Base-by-base conservation (phyloP, 2,797 vertebrate species). In the Takifugu rubripes region DNA sequence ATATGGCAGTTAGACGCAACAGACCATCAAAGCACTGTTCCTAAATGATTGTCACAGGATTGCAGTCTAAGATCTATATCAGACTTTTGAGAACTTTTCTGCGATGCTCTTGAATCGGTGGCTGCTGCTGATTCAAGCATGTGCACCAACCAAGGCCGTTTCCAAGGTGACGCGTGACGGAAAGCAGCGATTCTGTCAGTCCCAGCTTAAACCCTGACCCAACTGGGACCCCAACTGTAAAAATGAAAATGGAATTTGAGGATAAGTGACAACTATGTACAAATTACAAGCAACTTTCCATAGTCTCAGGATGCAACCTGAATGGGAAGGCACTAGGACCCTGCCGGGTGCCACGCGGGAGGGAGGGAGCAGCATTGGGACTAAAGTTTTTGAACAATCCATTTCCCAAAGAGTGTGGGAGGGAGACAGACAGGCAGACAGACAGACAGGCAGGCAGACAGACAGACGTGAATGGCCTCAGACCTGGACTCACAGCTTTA, bases 361-460 rank as follows among this genome's bases (percentile, higher is more conserved):
- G 82, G 82, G 84, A 83, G 81, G 85, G 84, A 80, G 75, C 56
- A 85, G 84, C 79, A 56, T 77, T 79, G 77, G 75, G 82, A 81
- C 75, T 81, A 83, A 92, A 92, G 79, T 92, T 92, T 90, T 80
- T 78, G 81, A 91, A 88, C 87, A 89, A 90, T 87, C 87, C 85
- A 86, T 89, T 90, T 90, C 79, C 81, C 78, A 87, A 83, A 84
- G 86, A 90, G 83, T 83, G 84, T 81, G 83, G 82, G 83, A 88
- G 84, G 71, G 78, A 84, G 85, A 78, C 72, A 84, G 77, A 72
- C 74, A 80, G 68, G 72, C 77, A 40, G 36, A 40, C 36, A 40
- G 33, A 33, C 27, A 29, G 33, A 12, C 33, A 33, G 33, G 3
- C 33, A 10, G 33, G 3, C 33, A 84, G 85, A 78, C 73, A 83